Base-by-base conservation (phyloP, 2,113 vertebrate species). In the Maccullochella peelii region DNA sequence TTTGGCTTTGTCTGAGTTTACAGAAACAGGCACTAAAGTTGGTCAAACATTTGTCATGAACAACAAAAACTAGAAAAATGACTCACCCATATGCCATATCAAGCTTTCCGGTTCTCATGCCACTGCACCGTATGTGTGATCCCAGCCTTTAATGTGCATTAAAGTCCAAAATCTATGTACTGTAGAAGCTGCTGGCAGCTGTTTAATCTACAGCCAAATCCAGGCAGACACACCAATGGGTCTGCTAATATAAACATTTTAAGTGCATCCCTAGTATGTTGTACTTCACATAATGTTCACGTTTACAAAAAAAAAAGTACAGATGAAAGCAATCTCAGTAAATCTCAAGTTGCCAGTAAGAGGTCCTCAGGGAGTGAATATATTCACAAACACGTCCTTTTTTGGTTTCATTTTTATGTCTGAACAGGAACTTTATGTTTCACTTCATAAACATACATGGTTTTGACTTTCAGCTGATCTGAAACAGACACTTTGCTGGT, bases 391-490 rank as follows among this genome's bases (percentile, higher is more conserved):
- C 78, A 87, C 85, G 54, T 70, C 91, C 88, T 86, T 88, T 74
- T 90, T 83, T 79, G 87, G 80, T 54, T 87, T 52, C 61, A 57
- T 79, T 83, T 83, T 50, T 20, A 47, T 70, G 57, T 87, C 82
- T 88, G 50, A 77, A 86, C 67, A 83, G 50, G 66, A 91, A 77
- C 61, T 83, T 85, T 89, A 88, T 72, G 58, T 77, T 90, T 82
- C 68, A 75, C 58, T 78, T 68, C 61, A 90, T 89, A 92, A 91
- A 92, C 88, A 90, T 65, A 74, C 40, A 82, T 68, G 58, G 88
- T 88, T 91, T 90, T 83, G 81, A 86, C 86, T 86, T 90, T 82
- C 73, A 81, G 66, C 68, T 90, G 83, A 93, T 85, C 62, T 84
- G 73, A 84, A 92, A 90, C 89, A 92, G 88, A 90, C 59, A 82